phyloP scores from a whole-genome alignment of 1,140 invertebrate genomes.

The Drosophila aff. region DNA sequence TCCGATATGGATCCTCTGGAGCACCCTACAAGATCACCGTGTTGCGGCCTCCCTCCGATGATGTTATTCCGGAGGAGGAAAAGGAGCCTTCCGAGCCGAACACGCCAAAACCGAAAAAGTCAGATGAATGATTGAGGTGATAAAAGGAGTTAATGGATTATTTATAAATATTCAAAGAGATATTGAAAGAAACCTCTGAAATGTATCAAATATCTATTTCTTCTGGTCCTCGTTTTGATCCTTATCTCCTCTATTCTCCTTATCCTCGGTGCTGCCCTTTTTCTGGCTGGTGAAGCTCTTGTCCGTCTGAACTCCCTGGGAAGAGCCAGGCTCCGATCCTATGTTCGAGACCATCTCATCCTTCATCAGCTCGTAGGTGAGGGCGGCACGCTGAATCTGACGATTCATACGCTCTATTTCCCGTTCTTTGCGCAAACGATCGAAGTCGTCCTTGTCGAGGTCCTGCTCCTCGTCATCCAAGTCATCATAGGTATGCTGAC shows the following conservation, averaged over 20 bases:
- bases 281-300: slow-evolving; percentile 3
- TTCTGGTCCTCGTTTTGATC: neutral
- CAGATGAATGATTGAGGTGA: slow-evolving; percentile 3
- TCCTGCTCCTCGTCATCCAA: neutral
- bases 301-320: slow-evolving; percentile 14
- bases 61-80: slow-evolving; percentile 8
- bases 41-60: slow-evolving; percentile 47
- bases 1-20: slow-evolving; percentile 1
- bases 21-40: slow-evolving; percentile 57
- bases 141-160: too few species aligned
- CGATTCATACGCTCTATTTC: slow-evolving; percentile 54
- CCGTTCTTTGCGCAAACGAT: slow-evolving; percentile 49
- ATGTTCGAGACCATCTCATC: slow-evolving; percentile 29
- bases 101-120: neutral
- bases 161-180: neutral
- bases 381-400: slow-evolving; percentile 56
- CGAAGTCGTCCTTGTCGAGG: slow-evolving; percentile 56
- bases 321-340: neutral
- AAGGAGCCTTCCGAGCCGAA: neutral
- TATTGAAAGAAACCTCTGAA: neutral
- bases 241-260: neutral
- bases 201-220: neutral
- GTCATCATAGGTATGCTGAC: neutral
- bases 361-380: slow-evolving; percentile 66
- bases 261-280: neutral